These are phyloP conservation scores for Neogale vison DNA, from an alignment of 2,113 vertebrate species.

Conservation along the genomic window DNA sequence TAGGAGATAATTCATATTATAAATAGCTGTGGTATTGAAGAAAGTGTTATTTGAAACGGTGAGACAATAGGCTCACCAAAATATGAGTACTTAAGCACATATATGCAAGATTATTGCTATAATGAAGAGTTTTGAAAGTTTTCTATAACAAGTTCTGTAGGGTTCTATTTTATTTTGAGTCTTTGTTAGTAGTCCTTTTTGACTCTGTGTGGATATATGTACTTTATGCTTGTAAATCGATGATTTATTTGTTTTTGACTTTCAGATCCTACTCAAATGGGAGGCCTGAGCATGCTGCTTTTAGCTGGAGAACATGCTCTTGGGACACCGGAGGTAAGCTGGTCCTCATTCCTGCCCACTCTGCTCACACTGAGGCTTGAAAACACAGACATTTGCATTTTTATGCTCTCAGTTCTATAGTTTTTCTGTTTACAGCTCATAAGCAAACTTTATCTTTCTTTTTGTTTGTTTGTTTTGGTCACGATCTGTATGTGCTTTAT, in stretches of 20 bases:
- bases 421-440: background rate
- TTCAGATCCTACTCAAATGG: constrained; percentile 98
- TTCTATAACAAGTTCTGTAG: constrained; percentile 75
- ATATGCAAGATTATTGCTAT: constrained; percentile 1
- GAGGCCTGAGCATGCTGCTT: constrained; percentile 98
- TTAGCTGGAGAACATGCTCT: constrained; percentile 97
- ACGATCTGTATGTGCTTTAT: background rate
- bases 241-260: constrained; percentile 72
- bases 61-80: background rate
- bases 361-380: background rate
- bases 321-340: constrained; percentile 94
- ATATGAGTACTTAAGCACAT: background rate
- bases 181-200: constrained; percentile 69
- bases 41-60: background rate
- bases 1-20: background rate
- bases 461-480: constrained; percentile 46
- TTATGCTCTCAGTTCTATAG: background rate
- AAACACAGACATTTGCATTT: background rate
- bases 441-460: background rate
- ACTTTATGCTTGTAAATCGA: constrained; percentile 68
- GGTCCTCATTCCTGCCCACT: background rate
- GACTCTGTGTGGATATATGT: background rate
- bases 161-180: constrained; percentile 72
- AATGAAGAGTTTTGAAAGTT: constrained; percentile 71
- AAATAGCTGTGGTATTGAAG: background rate